These are phyloP conservation scores for Philopotamus ludificatus DNA, from an alignment of 1,140 invertebrate genomes.

Conservation along the genomic window DNA sequence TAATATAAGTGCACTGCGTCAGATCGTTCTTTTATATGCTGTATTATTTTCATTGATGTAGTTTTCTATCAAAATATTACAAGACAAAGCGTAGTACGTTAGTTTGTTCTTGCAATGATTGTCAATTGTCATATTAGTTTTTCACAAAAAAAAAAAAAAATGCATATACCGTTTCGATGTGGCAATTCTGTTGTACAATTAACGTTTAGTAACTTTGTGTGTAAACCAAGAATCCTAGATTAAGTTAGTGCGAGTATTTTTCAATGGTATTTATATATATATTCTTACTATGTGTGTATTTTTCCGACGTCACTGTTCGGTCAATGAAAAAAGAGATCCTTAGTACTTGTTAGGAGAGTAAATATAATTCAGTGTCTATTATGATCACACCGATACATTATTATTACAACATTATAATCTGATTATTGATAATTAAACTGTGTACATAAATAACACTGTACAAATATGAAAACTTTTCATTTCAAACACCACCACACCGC, in stretches of 20 bases:
- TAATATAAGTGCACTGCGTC: no score
- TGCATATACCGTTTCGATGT: no score
- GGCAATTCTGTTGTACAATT: no score
- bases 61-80: no score
- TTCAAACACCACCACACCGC: conserved; percentile 29
- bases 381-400: conserved; percentile 38
- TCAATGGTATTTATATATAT: not conserved
- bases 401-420: conserved; percentile 40
- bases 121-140: no score
- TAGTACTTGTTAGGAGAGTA: not conserved
- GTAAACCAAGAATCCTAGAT: not conserved
- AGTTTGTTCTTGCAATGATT: no score
- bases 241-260: not conserved
- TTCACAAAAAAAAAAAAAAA: no score
- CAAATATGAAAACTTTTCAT: conserved; percentile 39
- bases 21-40: no score
- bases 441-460: conserved; percentile 40
- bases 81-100: no score
- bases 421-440: conserved; percentile 39
- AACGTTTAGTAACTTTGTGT: not conserved
- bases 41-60: no score
- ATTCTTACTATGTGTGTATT: not conserved
- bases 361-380: conserved; percentile 20
- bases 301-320: no score
- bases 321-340: no score